phyloP scores from a whole-genome alignment of 2,888 invertebrate genomes.

The Platycnemis pennipes region DNA sequence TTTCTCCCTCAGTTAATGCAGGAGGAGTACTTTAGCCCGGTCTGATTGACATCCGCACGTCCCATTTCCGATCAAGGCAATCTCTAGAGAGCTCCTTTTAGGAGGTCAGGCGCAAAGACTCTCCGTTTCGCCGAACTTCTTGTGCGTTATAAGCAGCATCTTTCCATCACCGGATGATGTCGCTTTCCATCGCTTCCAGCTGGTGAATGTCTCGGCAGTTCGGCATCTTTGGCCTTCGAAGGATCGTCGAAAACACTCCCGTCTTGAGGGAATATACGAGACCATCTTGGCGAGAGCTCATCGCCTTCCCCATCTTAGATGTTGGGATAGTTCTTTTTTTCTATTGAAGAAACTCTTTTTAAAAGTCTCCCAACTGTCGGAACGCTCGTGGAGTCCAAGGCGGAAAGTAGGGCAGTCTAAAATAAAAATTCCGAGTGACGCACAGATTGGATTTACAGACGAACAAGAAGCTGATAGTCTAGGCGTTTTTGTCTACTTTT shows the following conservation, averaged over 20 bases:
- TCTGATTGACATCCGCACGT: too few species aligned
- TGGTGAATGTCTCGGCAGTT: neutral
- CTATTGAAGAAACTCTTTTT: neutral
- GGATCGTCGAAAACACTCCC: neutral
- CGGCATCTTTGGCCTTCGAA: neutral
- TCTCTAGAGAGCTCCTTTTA: too few species aligned
- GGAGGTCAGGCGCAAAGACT: too few species aligned
- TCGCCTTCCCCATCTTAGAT: neutral
- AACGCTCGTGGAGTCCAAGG: neutral
- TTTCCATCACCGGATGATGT: too few species aligned
- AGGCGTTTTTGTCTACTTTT: neutral
- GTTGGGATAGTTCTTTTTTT: neutral
- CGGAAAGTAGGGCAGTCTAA: conserved; percentile 3
- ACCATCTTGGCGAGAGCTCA: neutral
- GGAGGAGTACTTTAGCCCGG: too few species aligned
- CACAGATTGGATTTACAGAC: neutral
- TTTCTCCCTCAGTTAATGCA: too few species aligned
- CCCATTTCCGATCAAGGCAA: too few species aligned
- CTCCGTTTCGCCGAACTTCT: too few species aligned
- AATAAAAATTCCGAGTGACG: neutral
- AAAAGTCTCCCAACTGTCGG: neutral
- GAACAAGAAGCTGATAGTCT: neutral
- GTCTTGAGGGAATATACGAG: neutral
- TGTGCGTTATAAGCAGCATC: too few species aligned
- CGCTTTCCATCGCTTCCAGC: too few species aligned